A percentile compares a stretch with the other conserved stretches of the same genome.
These are phyloP conservation scores for Rhyacophila brunnea DNA, from an alignment of 1,140 invertebrate species.

Conservation along the genomic window DNA sequence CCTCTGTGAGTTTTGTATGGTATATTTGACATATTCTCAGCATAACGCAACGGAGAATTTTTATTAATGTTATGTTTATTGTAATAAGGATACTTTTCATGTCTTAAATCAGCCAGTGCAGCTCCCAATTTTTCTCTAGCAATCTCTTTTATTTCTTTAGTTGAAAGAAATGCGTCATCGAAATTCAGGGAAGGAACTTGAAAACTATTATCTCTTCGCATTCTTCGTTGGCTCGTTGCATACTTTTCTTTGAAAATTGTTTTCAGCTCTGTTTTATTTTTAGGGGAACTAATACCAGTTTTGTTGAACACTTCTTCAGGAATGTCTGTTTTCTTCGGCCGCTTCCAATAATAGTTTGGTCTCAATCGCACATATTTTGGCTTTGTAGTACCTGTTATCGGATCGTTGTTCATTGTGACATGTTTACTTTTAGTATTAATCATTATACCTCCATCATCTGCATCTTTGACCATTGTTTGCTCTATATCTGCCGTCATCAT, in stretches of 20 bases:
- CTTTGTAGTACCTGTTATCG: background rate
- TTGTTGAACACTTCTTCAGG: background rate
- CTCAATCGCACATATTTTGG: constrained; percentile 24
- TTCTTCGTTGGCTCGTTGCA: constrained; percentile 5
- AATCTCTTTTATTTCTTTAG: constrained; percentile 38
- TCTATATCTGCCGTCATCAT: background rate
- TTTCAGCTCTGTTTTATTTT: constrained; percentile 5
- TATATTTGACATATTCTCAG: constrained; percentile 56
- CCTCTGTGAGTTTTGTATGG: constrained; percentile 56
- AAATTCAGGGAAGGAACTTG: constrained; percentile 10
- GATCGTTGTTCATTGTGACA: constrained; percentile 14
- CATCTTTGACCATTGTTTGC: constrained; percentile 33
- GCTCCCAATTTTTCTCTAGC: constrained; percentile 34
- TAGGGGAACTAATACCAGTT: background rate
- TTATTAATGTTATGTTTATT: constrained; percentile 44
- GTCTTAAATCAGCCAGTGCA: constrained; percentile 27
- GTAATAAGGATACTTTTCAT: constrained; percentile 57
- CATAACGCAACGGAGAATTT: constrained; percentile 60
- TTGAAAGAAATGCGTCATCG: constrained; percentile 39
- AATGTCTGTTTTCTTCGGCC: constrained; percentile 9
- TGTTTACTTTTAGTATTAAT: constrained; percentile 38
- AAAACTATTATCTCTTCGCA: constrained; percentile 20
- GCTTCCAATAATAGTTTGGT: constrained; percentile 32
- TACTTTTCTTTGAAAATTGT: constrained; percentile 10
- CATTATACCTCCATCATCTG: constrained; percentile 35